Evolutionary conservation across 1,140 invertebrate genomes (phyloP), one percentile per base, ranked within the genome.

Genomic region (Latrodectus geometricus): DNA sequence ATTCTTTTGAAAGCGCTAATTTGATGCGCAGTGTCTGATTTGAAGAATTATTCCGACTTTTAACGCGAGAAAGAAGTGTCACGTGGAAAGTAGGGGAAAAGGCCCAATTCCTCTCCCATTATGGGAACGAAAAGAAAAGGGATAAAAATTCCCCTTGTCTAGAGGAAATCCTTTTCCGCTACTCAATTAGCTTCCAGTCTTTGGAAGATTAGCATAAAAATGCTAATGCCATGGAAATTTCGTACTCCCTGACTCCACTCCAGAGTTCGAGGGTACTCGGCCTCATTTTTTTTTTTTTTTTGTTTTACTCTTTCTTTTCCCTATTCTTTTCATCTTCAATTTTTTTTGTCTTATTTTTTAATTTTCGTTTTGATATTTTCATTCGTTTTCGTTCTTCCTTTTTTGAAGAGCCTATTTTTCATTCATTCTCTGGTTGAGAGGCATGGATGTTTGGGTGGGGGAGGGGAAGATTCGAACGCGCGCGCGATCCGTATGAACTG

Each of bases 171-270:
- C 80, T 54, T 74, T 83, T 83, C 69, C 80, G 69, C 56, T 83
- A 61, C 80, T 83, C 80, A 83, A 74, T 83, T 83, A 83, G 80
- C 80, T 83, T 83, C 80, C 70, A 83, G 69, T 74, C 80, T 83
- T 83, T 61, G 50, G 5, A 35, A 52, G 80, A 83, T 83, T 83
- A 83, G 80, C 80, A 83, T 83, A 83, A 83, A 83, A 83, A 83
- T 83, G 80, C 80, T 83, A 83, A 83, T 83, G 80, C 80, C 52
- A 83, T 83, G 80, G 80, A 83, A 65, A 83, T 83, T 83, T 74
- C 72, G 80, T 83, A 83, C 80, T 83, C 80, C 23, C 54, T 83
- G 80, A 83, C 80, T 74, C 52, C 23, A 8, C 70, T n/a, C 11
- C 9, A 14, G 70, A 9, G 69, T 52, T 73, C 21, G 23, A 61